Evolutionary conservation across 2,888 invertebrate species (phyloP).

Genomic region (Tipula confusa): DNA sequence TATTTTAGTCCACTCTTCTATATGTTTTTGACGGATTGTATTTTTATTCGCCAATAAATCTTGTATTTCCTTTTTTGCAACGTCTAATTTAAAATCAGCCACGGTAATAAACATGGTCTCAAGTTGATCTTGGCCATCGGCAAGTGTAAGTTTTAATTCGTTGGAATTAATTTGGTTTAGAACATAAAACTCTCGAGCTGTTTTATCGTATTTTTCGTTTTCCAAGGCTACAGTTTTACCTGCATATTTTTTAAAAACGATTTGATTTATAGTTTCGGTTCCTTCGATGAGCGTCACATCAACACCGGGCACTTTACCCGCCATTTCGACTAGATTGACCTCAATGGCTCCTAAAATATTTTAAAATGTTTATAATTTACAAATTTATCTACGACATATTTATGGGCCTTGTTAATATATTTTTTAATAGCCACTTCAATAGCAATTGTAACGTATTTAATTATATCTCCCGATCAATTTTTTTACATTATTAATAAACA

Average conservation of each 20-base stretch:
- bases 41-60: background rate
- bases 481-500: no score
- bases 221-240: background rate
- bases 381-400: background rate
- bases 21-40: background rate
- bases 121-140: background rate
- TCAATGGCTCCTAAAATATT: background rate
- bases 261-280: background rate
- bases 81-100: background rate
- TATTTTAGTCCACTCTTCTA: slow-evolving; percentile 14
- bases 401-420: no score
- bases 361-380: no score
- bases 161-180: background rate
- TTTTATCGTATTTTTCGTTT: background rate
- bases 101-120: background rate
- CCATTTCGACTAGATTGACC: background rate
- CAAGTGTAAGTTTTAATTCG: background rate
- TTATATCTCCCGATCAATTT: no score
- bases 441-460: no score
- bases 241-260: background rate
- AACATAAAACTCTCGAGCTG: background rate
- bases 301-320: background rate
- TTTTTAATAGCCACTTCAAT: no score
- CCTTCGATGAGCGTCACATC: background rate
- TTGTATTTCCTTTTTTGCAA: background rate